Evolutionary conservation across 2,888 invertebrate species (phyloP), one percentile per base, ranked within the genome.

Genomic region (Plusia festucae): DNA sequence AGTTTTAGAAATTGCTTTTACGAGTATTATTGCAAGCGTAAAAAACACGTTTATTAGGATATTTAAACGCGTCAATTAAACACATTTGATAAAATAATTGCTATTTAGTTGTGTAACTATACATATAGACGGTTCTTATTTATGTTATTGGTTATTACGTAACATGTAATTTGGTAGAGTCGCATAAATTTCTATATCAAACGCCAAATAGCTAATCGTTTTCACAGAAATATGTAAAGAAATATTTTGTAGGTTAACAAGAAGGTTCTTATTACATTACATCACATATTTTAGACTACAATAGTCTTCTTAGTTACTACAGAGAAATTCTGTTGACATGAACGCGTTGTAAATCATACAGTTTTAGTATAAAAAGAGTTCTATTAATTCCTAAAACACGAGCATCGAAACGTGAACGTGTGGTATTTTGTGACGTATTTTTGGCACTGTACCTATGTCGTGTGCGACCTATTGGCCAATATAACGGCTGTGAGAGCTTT

Each of bases 391-490:
- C 49, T 51, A 22, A 16, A 13, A 46, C 59, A 77, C 71, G 72
- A 68, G 61, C 7, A 49, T 13, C 53, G 20, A 53, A 70, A 74
- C 64, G 76, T 70, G 70, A 15, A 11, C 32, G 18, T 40, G 40
- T 51, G 53, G 24, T 46, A 60, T 53, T 65, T 40, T 32, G 34
- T 64, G 61, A 71, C 65, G 65, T 34, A 13, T 40, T 53, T 66
- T 75, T 76, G 71, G 76, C 76, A 71, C 61, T 32, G 34, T 61
- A 60, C 22, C 34, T 20, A 34, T 51, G 65, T 65, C 61, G 52
- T 56, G 63, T 51, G 53, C 59, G 40, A 22, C 32, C 27, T 58
- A 61, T 75, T 68, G 65, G 46, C 57, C 46, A 77, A 61, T 70
- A 40, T 57, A 62, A 60, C 46, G 18, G 56, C 7, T 24, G 6